Percentiles rank a stretch among this genome's conserved stretches.
phyloP scores from a whole-genome alignment of 1,140 invertebrate species.

The Drosophila dunni region DNA sequence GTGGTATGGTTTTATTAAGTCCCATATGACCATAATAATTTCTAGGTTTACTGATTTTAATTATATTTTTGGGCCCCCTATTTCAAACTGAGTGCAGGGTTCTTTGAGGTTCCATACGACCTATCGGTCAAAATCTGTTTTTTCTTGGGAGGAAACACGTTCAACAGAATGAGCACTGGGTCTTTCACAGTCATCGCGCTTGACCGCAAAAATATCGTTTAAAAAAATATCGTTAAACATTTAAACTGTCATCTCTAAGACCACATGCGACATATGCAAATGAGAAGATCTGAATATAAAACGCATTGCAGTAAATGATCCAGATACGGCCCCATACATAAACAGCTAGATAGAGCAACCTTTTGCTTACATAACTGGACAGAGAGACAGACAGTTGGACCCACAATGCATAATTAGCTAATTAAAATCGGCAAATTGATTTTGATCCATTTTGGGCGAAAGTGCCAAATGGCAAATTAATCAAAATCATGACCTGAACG shows the following conservation, averaged over 20 bases:
- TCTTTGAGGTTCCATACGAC: too few relatives aligned
- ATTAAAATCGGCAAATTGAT: constrained; percentile 47
- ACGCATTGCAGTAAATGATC: constrained; percentile 34
- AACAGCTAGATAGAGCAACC: constrained; percentile 6
- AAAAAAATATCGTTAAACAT: neutral
- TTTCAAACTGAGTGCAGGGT: too few relatives aligned
- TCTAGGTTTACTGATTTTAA: too few relatives aligned
- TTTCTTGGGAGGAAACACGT: too few relatives aligned
- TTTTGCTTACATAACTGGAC: constrained; percentile 25
- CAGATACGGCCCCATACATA: neutral
- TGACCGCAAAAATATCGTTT: too few relatives aligned
- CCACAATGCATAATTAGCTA: constrained; percentile 42
- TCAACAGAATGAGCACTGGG: too few relatives aligned
- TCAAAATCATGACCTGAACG: constrained; percentile 37
- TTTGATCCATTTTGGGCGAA: constrained; percentile 37
- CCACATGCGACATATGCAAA: constrained; percentile 54
- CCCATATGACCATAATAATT: too few relatives aligned
- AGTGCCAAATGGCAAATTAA: constrained; percentile 46
- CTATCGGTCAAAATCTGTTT: too few relatives aligned
- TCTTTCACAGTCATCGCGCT: too few relatives aligned
- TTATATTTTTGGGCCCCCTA: too few relatives aligned
- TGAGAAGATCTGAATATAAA: constrained; percentile 41
- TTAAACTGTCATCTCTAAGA: constrained; percentile 7
- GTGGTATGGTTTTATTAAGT: too few relatives aligned
- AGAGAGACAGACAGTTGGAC: neutral